Evolutionary conservation across 2,888 invertebrate species (phyloP).

Genomic region (Chalcosyrphus nemorum): DNA sequence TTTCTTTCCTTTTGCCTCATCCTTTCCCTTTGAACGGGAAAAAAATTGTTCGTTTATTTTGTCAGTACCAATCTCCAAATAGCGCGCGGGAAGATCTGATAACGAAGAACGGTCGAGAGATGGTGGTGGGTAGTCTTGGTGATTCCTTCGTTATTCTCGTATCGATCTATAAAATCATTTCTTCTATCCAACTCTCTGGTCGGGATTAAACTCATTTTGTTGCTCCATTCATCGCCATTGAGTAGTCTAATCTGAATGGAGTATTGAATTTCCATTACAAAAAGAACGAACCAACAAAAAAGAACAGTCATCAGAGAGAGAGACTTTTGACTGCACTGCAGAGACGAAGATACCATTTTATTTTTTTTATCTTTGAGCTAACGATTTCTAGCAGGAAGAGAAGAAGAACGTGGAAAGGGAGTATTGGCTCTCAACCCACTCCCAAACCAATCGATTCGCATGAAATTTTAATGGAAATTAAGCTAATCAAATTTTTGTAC

Average conservation of each 20-base stretch:
- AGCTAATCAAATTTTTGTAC: too few relatives aligned
- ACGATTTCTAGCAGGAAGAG: too few relatives aligned
- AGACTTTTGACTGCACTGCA: slow-evolving; percentile 35
- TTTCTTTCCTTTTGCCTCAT: background rate
- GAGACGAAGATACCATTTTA: slow-evolving; percentile 38
- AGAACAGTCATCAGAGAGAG: slow-evolving; percentile 27
- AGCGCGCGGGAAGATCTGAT: slow-evolving; percentile 58
- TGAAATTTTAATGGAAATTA: too few relatives aligned
- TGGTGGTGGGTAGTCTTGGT: slow-evolving; percentile 11
- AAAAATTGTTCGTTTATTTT: slow-evolving; percentile 26
- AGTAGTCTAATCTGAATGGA: slow-evolving; percentile 68
- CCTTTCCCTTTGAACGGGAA: slow-evolving; percentile 20
- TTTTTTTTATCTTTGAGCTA: slow-evolving; percentile 36
- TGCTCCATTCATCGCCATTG: slow-evolving; percentile 64
- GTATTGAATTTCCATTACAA: slow-evolving; percentile 72
- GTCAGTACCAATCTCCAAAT: slow-evolving; percentile 47
- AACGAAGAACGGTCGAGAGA: slow-evolving; percentile 5
- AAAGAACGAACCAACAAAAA: background rate
- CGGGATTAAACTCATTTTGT: slow-evolving; percentile 64
- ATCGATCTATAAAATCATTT: slow-evolving; percentile 43
- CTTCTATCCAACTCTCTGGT: slow-evolving; percentile 21
- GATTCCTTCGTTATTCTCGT: slow-evolving; percentile 1
- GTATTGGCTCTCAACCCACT: too few relatives aligned
- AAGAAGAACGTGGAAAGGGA: too few relatives aligned
- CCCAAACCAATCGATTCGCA: too few relatives aligned